phyloP scores from a whole-genome alignment of 2,888 invertebrate species.

The Eupithecia abbreviata region DNA sequence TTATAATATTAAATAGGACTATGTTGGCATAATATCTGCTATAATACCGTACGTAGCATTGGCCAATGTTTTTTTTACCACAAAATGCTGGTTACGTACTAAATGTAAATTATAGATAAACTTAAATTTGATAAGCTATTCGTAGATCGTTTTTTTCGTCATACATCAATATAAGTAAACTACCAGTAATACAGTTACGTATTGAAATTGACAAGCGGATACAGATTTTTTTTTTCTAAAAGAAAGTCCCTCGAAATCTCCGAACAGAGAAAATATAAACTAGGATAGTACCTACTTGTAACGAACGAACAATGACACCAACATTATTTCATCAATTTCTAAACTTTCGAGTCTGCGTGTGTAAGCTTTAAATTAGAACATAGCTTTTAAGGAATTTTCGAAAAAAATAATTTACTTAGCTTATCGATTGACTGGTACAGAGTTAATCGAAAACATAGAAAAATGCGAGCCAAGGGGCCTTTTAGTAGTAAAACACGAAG shows the following conservation, averaged over 20 bases:
- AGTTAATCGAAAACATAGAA: conserved; percentile 6
- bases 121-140: too few relatives aligned
- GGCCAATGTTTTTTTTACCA: too few relatives aligned
- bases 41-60: too few relatives aligned
- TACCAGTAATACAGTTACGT: background rate
- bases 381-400: background rate
- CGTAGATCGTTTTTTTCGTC: too few relatives aligned
- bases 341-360: background rate
- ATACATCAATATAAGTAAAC: too few relatives aligned
- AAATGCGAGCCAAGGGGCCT: conserved; percentile 19
- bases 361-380: background rate
- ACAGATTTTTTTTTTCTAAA: background rate
- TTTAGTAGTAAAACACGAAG: conserved; percentile 31
- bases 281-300: background rate
- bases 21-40: too few relatives aligned
- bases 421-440: background rate
- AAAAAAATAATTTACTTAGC: background rate
- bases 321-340: background rate
- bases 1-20: background rate
- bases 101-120: too few relatives aligned
- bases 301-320: background rate
- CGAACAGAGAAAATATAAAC: background rate
- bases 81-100: too few relatives aligned
- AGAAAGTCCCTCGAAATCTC: background rate
- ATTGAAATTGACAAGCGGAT: background rate